Conservation (phyloP, 1,140 invertebrate species). For the Sminthurinus signatus region DNA sequence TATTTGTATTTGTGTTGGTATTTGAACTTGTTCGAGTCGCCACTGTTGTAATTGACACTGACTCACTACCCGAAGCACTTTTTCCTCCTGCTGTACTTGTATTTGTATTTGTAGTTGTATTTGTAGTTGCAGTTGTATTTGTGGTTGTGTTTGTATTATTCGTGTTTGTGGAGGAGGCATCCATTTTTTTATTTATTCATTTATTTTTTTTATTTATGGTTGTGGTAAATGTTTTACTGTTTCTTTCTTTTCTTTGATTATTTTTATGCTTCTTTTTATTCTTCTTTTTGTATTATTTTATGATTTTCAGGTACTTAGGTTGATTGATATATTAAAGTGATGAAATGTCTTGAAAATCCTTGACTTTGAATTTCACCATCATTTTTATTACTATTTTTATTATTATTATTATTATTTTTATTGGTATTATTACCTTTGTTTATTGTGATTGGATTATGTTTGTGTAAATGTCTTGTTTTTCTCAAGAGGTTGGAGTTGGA, state of each 20-base stretch:
- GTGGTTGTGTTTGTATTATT: neutral
- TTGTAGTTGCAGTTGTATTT: no score
- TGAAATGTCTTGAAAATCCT: no score
- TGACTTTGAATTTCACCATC: no score
- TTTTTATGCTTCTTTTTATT: no score
- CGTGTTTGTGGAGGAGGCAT: neutral
- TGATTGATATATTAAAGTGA: no score
- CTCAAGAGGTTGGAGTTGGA: no score
- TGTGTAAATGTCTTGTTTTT: no score
- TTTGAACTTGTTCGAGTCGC: neutral
- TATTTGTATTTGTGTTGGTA: neutral
- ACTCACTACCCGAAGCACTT: neutral
- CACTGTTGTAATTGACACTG: constrained; percentile 6
- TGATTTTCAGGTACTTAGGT: no score
- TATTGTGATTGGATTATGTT: neutral
- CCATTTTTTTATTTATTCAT: neutral
- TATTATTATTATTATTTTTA: no score
- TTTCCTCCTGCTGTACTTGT: neutral
- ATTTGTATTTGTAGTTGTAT: neutral
- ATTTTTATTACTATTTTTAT: no score
- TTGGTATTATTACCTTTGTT: neutral
- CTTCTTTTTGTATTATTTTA: no score
- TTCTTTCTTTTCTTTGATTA: neutral
- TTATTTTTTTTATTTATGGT: neutral
- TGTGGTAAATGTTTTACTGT: neutral